These are phyloP conservation scores for Prosopocoilus inquinatus DNA, from an alignment of 2,888 invertebrate species.

Conservation along the genomic window DNA sequence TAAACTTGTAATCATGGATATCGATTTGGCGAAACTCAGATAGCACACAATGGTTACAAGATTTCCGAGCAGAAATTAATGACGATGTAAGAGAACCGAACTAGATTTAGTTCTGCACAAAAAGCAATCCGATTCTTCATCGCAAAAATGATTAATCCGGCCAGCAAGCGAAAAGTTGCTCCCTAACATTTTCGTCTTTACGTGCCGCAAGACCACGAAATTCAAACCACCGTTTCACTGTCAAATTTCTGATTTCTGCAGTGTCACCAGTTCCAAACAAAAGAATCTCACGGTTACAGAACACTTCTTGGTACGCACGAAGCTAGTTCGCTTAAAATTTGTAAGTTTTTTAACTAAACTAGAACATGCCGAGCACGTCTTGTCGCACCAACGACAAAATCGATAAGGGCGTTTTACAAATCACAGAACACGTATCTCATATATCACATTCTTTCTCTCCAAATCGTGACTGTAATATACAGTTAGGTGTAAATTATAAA, in stretches of 20 bases:
- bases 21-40: constrained; percentile 4
- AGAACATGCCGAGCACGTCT: constrained; percentile 42
- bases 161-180: constrained; percentile 6
- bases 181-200: constrained; percentile 23
- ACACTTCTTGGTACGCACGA: constrained; percentile 32
- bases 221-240: constrained; percentile 28
- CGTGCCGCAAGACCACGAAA: constrained; percentile 21
- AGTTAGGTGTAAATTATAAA: not conserved
- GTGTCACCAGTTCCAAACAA: constrained; percentile 31
- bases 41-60: not conserved
- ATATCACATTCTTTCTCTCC: constrained; percentile 19
- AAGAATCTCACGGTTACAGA: constrained; percentile 23
- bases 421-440: constrained; percentile 13
- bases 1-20: constrained; percentile 12
- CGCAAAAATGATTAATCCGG: not conserved
- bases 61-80: too few species aligned
- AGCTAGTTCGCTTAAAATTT: constrained; percentile 14
- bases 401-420: constrained; percentile 51
- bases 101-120: not conserved
- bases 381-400: constrained; percentile 48
- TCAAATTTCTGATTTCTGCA: constrained; percentile 29
- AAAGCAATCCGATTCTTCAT: not conserved
- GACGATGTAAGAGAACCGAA: too few species aligned
- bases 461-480: not conserved
- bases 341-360: constrained; percentile 19